Base-by-base conservation (phyloP, 2,113 vertebrate species). In the Gnathonemus echidnorhynchus region DNA sequence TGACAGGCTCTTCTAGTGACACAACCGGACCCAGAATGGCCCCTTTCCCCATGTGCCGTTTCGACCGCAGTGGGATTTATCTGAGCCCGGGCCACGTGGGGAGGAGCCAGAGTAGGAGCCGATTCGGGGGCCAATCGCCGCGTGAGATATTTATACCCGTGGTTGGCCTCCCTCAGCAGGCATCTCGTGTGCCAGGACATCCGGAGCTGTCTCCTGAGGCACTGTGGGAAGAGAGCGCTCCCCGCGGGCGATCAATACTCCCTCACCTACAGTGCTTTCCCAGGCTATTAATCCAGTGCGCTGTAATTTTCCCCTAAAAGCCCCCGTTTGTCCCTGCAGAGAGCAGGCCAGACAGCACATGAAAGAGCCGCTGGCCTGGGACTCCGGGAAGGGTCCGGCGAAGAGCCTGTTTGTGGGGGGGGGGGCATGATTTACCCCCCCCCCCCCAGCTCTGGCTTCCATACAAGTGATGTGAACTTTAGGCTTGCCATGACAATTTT, bases 251-350 rank as follows among this genome's bases (percentile, higher is more conserved):
- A 90, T 90, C 90, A 74, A 90, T 90, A 56, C 90, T 66, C 27
- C 87, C 87, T 83, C 90, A 90, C 86, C 87, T 66, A 74, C 87
- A 90, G 74, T 66, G 90, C 42, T 90, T 88, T 90, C 74, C 83
- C 87, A 48, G 46, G 87, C 90, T 90, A 90, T 90, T 88, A 88
- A 90, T 90, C 88, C 90, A 62, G 70, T 77, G 39, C 52, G 83
- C 87, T 90, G 89, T 90, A 90, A 90, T 90, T 88, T 90, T 87
- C 90, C 88, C 87, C 88, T 90, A 90, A 90, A 90, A 90, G 90
- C 90, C 74, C 87, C 87, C 21, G 70, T 90, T 87, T 90, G 90
- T 90, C 90, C 74, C 90, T 90, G 87, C 48, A 90, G 87, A 90
- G 42, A 87, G 15, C n/a, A 4, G 87, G 80, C 42, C 74, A 88